phyloP scores from a whole-genome alignment of 1,140 invertebrate species.

The Cydia splendana region DNA sequence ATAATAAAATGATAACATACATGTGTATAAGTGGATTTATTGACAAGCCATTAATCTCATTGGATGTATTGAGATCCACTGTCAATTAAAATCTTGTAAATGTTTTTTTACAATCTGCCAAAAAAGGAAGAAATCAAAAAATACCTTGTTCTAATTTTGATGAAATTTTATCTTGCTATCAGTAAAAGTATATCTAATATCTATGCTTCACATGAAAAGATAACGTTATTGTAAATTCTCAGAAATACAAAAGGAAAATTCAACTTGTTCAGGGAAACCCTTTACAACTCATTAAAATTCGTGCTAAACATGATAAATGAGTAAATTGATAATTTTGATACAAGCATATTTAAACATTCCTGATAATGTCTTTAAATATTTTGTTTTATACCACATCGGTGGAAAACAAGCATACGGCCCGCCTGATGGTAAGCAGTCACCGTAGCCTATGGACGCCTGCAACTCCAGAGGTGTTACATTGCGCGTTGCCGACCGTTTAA shows the following conservation, averaged over 20 bases:
- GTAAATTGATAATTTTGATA: neutral
- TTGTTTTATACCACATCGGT: no score
- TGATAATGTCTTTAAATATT: no score
- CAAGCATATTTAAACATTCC: neutral
- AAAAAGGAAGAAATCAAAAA: neutral
- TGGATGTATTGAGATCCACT: constrained; percentile 12
- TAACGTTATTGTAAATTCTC: neutral
- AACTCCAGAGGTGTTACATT: no score
- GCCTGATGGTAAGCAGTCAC: no score
- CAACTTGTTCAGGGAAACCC: neutral
- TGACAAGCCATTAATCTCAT: constrained; percentile 8
- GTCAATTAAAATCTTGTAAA: neutral
- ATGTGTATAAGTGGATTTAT: constrained; percentile 22
- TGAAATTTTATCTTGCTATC: neutral
- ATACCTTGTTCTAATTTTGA: neutral
- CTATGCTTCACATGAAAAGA: neutral
- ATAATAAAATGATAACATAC: constrained; percentile 31
- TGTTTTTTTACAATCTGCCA: neutral
- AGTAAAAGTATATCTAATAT: neutral
- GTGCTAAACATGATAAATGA: neutral
- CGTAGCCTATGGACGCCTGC: no score
- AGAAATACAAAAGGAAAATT: neutral
- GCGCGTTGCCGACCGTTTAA: no score
- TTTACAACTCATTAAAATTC: neutral
- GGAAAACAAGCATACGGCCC: no score